phyloP scores from a whole-genome alignment of 1,140 invertebrate genomes.

The Caerostris extrusa region DNA sequence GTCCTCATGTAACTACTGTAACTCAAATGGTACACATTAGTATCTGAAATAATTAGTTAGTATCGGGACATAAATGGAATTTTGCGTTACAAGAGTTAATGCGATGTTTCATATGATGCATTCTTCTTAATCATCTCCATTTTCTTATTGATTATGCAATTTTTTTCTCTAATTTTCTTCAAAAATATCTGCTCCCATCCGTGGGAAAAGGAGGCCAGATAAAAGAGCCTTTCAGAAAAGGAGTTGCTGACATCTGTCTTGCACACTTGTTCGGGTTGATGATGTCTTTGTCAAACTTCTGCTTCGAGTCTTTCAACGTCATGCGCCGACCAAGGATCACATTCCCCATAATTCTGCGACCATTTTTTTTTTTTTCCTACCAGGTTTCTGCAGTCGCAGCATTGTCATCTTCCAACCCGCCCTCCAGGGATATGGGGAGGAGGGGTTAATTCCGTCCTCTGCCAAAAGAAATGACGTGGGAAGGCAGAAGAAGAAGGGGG shows the following conservation, averaged over 20 bases:
- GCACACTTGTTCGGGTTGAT: constrained; percentile 58
- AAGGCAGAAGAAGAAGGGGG: background rate
- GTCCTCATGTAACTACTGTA: too few relatives aligned
- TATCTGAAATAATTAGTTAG: too few relatives aligned
- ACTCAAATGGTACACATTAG: too few relatives aligned
- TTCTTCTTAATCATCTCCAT: too few relatives aligned
- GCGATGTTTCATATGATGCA: too few relatives aligned
- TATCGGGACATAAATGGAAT: too few relatives aligned
- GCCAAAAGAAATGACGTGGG: constrained; percentile 22
- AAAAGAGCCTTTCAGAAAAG: background rate
- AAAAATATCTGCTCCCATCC: background rate
- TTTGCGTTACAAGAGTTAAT: too few relatives aligned
- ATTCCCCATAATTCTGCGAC: constrained; percentile 45
- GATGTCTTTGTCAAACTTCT: constrained; percentile 63
- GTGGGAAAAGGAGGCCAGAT: constrained; percentile 30
- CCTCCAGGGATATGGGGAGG: background rate
- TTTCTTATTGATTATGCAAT: too few relatives aligned
- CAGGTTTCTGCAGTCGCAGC: background rate
- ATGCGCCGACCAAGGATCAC: constrained; percentile 35
- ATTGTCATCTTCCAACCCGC: constrained; percentile 9
- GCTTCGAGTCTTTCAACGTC: constrained; percentile 46
- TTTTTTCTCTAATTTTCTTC: background rate
- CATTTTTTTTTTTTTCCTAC: background rate
- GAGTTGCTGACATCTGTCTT: constrained; percentile 62
- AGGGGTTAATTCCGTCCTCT: constrained; percentile 9